Evolutionary conservation across 1,140 invertebrate genomes (phyloP).

Genomic region (Oreohelix idahoensis): DNA sequence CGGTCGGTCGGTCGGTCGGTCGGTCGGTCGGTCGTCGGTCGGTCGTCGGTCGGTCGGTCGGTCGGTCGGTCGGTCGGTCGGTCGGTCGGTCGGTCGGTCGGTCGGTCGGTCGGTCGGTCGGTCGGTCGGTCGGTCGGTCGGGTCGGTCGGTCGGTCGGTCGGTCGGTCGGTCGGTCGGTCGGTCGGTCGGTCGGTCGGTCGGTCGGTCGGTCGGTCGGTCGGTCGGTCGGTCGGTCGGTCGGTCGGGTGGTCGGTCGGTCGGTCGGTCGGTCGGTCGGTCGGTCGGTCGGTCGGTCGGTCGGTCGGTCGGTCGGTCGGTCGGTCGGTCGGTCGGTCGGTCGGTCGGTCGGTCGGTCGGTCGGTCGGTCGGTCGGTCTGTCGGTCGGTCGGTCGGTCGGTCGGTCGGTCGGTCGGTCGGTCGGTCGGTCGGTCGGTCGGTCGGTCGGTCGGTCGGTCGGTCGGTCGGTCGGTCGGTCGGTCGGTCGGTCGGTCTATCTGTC

Average conservation of each 20-base stretch:
- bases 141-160: conserved; percentile 15
- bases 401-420: too few relatives aligned
- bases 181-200: background rate
- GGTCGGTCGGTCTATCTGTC: background rate
- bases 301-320: conserved; percentile 15
- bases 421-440: too few relatives aligned
- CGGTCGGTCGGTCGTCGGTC: conserved; percentile 9
- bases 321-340: conserved; percentile 12
- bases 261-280: conserved; percentile 3
- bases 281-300: conserved; percentile 17
- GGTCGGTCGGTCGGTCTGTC: too few relatives aligned
- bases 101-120: conserved; percentile 14
- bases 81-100: conserved; percentile 17
- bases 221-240: conserved; percentile 3
- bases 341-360: background rate
- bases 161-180: conserved; percentile 15
- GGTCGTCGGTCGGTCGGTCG: conserved; percentile 17
- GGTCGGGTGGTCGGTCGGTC: background rate
- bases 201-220: background rate
- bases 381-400: too few relatives aligned
- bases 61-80: conserved; percentile 17
- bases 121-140: conserved; percentile 17
- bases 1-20: conserved; percentile 16
- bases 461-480: too few relatives aligned
- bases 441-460: too few relatives aligned